Conservation (phyloP, 1,140 invertebrate species). For the Listronotus bonariensis region DNA sequence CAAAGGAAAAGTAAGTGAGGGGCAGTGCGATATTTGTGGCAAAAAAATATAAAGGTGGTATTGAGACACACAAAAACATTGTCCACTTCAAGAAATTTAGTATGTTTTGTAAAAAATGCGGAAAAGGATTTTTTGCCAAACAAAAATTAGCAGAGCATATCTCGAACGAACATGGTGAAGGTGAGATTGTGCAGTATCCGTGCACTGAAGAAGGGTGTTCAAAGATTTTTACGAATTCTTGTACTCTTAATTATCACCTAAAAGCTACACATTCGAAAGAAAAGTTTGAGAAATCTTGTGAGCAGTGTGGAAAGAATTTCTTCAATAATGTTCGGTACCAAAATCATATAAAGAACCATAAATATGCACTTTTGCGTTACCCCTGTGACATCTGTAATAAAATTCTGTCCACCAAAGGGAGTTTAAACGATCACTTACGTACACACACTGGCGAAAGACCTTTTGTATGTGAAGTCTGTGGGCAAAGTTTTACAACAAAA, state of each 20-base stretch:
- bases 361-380: background rate
- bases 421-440: background rate
- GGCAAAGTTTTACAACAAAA: slow-evolving; percentile 20
- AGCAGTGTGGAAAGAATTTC: too few species aligned
- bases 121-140: background rate
- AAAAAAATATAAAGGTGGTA: too few species aligned
- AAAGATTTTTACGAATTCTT: slow-evolving; percentile 9
- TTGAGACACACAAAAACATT: slow-evolving; percentile 19
- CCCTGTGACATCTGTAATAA: too few species aligned
- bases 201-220: slow-evolving; percentile 12
- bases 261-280: too few species aligned
- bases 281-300: too few species aligned
- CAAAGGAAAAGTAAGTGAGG: too few species aligned
- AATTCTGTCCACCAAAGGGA: background rate
- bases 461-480: background rate
- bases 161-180: background rate
- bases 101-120: slow-evolving; percentile 12
- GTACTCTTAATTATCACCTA: slow-evolving; percentile 9
- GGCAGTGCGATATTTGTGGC: slow-evolving; percentile 20
- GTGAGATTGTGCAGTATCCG: background rate
- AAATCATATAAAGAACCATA: background rate
- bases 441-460: slow-evolving; percentile 4
- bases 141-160: slow-evolving; percentile 60
- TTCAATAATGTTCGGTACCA: too few species aligned
- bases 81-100: slow-evolving; percentile 17